Evolutionary conservation across 2,888 invertebrate genomes (phyloP).

Genomic region (Eudasyphora cyanicolor): DNA sequence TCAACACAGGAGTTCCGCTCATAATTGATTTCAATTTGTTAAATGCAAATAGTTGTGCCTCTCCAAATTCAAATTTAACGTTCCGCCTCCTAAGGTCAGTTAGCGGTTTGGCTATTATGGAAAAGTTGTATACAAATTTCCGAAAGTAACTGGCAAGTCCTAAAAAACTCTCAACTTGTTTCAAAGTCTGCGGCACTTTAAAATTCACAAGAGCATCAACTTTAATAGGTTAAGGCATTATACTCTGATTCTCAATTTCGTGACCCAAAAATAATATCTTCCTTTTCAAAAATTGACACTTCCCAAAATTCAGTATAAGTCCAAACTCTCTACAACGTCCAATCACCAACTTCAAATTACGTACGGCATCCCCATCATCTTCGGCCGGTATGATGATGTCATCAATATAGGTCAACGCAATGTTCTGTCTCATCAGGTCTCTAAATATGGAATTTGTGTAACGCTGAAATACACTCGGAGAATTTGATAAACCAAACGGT

Average conservation of each 20-base stretch:
- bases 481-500: no score
- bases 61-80: no score
- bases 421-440: no score
- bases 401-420: conserved; percentile 50
- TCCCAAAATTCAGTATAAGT: conserved; percentile 45
- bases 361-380: conserved; percentile 40
- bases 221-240: background rate
- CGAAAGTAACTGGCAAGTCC: no score
- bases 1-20: no score
- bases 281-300: conserved; percentile 54
- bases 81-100: no score
- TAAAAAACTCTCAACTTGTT: background rate
- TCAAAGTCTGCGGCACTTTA: background rate
- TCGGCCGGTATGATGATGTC: conserved; percentile 58
- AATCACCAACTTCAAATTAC: conserved; percentile 33
- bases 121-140: background rate
- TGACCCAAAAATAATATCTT: conserved; percentile 52
- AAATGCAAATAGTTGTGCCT: no score
- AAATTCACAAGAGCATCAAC: background rate
- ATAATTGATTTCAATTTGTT: no score
- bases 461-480: no score
- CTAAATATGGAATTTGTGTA: no score
- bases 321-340: conserved; percentile 34
- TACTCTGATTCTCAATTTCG: conserved; percentile 26
- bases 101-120: background rate